Conservation (phyloP, 2,888 invertebrate species). For the Rhaphigaster nebulosa region DNA sequence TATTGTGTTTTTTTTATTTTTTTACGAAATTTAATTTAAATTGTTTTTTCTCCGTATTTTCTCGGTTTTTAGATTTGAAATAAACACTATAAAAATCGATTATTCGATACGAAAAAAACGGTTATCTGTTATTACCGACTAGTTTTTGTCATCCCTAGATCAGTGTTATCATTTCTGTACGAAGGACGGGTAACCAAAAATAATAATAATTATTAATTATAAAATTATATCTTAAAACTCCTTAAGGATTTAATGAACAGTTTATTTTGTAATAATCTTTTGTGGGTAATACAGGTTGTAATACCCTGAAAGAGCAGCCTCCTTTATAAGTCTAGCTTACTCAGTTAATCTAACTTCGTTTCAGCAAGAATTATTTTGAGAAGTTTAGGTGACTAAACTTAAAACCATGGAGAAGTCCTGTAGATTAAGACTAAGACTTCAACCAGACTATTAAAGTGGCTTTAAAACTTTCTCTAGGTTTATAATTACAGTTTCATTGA, state of each 20-base stretch:
- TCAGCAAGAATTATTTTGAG: neutral
- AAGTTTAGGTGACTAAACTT: neutral
- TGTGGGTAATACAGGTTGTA: neutral
- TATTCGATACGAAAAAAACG: too few species aligned
- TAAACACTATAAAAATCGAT: too few species aligned
- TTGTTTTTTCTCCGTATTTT: too few species aligned
- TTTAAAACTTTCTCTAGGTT: neutral
- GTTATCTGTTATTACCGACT: too few species aligned
- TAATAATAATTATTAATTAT: too few species aligned
- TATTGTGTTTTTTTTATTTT: too few species aligned
- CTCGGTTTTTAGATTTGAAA: too few species aligned
- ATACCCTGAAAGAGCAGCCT: neutral
- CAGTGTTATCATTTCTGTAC: too few species aligned
- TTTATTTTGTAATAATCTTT: neutral
- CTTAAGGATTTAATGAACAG: neutral
- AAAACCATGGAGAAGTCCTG: neutral
- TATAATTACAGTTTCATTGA: slow-evolving; percentile 1
- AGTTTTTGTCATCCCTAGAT: too few species aligned
- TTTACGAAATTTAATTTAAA: too few species aligned
- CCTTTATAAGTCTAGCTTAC: neutral
- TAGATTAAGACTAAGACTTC: neutral
- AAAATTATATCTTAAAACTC: too few species aligned
- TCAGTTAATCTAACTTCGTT: neutral
- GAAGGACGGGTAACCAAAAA: too few species aligned
- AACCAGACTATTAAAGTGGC: neutral